A percentile compares a stretch with the other conserved stretches of the same genome.
Conservation (phyloP, 2,797 vertebrate genomes). For the Danio jaintianensis region DNA sequence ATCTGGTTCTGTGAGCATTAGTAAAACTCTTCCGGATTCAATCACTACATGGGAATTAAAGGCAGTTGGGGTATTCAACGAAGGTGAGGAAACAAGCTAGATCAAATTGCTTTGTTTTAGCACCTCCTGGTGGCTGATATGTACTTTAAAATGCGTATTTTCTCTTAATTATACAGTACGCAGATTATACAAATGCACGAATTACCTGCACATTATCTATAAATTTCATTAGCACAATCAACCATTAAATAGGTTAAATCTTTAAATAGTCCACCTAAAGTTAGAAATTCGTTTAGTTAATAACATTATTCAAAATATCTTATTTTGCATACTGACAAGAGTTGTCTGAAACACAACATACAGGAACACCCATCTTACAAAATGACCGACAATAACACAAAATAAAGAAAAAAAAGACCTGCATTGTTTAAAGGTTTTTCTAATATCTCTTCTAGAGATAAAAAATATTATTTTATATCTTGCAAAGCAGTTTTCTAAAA, state of each 20-base stretch:
- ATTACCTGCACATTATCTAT: not conserved
- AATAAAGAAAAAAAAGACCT: no score
- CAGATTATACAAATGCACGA: not conserved
- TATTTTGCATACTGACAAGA: not conserved
- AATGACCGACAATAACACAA: no score
- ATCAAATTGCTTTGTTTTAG: constrained; percentile 10
- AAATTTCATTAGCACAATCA: not conserved
- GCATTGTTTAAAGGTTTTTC: no score
- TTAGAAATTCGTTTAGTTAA: not conserved
- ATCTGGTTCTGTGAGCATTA: constrained; percentile 66
- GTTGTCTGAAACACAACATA: no score
- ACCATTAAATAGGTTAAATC: no score
- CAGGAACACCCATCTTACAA: no score
- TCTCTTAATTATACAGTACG: not conserved
- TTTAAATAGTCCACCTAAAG: not conserved
- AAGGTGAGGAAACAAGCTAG: constrained; percentile 74
- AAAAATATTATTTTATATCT: no score
- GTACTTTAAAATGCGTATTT: not conserved
- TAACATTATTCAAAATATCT: not conserved
- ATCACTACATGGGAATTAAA: constrained; percentile 92
- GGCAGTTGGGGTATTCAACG: constrained; percentile 86
- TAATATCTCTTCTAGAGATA: no score
- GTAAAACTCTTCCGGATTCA: constrained; percentile 84
- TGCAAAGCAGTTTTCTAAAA: no score
- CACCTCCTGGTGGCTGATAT: constrained; percentile 7